Percentiles rank a stretch among this genome's conserved stretches.
Evolutionary conservation across 2,888 invertebrate species (phyloP).

Genomic region (Sphinx pinastri): DNA sequence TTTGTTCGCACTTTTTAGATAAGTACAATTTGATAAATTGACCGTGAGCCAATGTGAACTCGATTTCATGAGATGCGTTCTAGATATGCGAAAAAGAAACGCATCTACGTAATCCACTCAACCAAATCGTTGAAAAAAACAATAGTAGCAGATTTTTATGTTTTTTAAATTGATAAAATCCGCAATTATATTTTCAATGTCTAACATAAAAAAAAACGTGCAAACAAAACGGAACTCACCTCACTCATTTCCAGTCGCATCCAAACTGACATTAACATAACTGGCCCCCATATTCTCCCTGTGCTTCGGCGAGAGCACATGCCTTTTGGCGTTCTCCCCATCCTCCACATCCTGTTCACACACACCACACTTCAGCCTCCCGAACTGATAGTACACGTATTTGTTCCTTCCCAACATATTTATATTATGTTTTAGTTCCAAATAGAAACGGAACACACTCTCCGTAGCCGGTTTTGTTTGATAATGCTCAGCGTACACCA

Average conservation of each 20-base stretch:
- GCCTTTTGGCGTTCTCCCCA: slow-evolving; percentile 73
- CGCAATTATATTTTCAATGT: no score
- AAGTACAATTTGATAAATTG: no score
- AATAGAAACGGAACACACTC: slow-evolving; percentile 73
- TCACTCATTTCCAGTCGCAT: slow-evolving; percentile 67
- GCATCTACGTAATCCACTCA: no score
- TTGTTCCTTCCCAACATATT: slow-evolving; percentile 73
- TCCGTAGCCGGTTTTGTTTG: slow-evolving; percentile 60
- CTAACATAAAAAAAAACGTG: neutral
- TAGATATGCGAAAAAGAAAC: no score
- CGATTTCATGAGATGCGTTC: no score
- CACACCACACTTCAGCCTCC: slow-evolving; percentile 71
- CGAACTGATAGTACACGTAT: slow-evolving; percentile 72
- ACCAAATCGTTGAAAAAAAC: no score
- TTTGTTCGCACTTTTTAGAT: no score
- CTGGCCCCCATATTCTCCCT: slow-evolving; percentile 78
- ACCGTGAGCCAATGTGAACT: no score
- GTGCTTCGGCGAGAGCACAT: slow-evolving; percentile 71
- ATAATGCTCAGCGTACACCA: slow-evolving; percentile 74
- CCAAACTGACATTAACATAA: slow-evolving; percentile 71
- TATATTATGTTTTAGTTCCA: slow-evolving; percentile 76
- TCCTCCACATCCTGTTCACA: slow-evolving; percentile 69
- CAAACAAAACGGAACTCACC: slow-evolving; percentile 46
- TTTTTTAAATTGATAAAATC: no score
- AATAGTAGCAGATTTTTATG: no score